These are phyloP conservation scores for Gibbula magus DNA, from an alignment of 2,888 invertebrate species.

Conservation along the genomic window DNA sequence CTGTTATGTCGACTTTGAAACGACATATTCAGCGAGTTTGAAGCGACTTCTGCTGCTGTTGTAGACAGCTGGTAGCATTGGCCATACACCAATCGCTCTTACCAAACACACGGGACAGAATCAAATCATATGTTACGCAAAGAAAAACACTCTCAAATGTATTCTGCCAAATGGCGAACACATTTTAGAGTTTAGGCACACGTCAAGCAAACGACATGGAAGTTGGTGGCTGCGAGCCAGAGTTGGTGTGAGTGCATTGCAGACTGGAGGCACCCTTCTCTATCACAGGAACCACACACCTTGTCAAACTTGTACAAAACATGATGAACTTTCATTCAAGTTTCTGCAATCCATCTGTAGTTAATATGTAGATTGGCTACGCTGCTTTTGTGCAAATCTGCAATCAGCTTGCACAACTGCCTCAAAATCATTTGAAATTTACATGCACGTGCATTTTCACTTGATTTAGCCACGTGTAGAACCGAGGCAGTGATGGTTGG, in stretches of 20 bases:
- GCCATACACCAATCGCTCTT: neutral
- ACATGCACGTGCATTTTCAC: slow-evolving; percentile 20
- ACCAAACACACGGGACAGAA: neutral
- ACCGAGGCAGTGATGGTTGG: neutral
- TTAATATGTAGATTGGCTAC: neutral
- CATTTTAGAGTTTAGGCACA: slow-evolving; percentile 11
- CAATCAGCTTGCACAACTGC: neutral
- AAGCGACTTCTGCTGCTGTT: slow-evolving; percentile 21
- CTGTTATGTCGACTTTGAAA: slow-evolving; percentile 15
- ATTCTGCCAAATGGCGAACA: slow-evolving; percentile 12
- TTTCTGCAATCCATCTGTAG: neutral
- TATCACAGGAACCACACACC: neutral
- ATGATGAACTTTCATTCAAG: neutral
- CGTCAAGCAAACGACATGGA: neutral
- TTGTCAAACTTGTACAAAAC: slow-evolving; percentile 1
- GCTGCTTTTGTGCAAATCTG: neutral
- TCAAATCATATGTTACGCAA: slow-evolving; percentile 19
- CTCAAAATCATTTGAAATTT: slow-evolving; percentile 14
- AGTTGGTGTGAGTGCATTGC: no score
- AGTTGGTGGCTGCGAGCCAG: neutral
- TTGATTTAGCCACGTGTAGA: neutral
- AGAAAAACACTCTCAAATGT: neutral
- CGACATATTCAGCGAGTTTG: slow-evolving; percentile 21
- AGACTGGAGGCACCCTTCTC: neutral
- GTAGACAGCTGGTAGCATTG: slow-evolving; percentile 4